These are phyloP conservation scores for Ectropis crepuscularia DNA, from an alignment of 2,888 invertebrate genomes.

Conservation along the genomic window DNA sequence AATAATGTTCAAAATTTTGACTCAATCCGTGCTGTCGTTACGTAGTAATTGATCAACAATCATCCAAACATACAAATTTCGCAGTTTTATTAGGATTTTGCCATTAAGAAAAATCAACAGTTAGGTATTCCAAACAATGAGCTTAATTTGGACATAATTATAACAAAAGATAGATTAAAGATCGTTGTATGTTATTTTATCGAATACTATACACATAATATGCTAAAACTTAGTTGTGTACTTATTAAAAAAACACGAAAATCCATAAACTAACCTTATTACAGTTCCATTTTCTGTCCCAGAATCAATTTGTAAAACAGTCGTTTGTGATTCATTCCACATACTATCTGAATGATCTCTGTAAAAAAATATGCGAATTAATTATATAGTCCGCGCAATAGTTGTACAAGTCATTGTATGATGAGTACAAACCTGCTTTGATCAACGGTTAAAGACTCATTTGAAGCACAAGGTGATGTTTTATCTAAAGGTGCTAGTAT, in stretches of 20 bases:
- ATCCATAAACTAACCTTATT: constrained; percentile 65
- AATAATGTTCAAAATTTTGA: too few species aligned
- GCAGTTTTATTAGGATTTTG: too few species aligned
- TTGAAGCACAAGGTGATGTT: constrained; percentile 91
- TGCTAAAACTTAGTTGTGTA: neutral
- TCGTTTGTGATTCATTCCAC: constrained; percentile 96
- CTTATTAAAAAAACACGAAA: neutral
- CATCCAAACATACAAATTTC: too few species aligned
- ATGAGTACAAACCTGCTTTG: constrained; percentile 75
- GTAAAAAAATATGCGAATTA: constrained; percentile 22
- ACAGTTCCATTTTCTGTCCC: constrained; percentile 87
- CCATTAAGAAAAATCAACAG: too few species aligned
- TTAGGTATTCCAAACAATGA: too few species aligned
- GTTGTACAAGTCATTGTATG: neutral
- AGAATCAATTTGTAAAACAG: constrained; percentile 90
- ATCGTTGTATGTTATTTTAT: too few species aligned
- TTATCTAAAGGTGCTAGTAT: constrained; percentile 79
- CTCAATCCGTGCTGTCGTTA: too few species aligned
- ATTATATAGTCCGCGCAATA: neutral
- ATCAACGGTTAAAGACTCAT: constrained; percentile 93
- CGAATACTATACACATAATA: too few species aligned
- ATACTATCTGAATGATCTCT: constrained; percentile 94
- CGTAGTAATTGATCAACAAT: too few species aligned
- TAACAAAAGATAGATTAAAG: too few species aligned
- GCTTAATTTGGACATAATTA: too few species aligned